These are phyloP conservation scores for Kuschelorhynchus macadamiae DNA, from an alignment of 2,888 invertebrate genomes.

Conservation along the genomic window DNA sequence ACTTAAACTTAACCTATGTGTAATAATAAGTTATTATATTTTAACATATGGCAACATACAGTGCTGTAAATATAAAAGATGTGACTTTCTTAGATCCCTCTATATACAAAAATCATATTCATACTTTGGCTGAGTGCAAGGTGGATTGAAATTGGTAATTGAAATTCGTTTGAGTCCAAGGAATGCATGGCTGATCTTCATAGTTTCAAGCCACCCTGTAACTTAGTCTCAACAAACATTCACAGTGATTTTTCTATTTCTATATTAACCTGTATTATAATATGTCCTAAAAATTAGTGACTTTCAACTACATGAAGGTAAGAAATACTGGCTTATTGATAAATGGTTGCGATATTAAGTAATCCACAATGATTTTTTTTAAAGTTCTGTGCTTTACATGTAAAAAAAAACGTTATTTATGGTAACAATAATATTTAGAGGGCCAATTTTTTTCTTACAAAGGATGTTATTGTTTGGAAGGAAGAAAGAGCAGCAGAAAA, in stretches of 20 bases:
- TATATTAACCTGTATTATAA: slow-evolving; percentile 61
- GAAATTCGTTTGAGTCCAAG: not conserved
- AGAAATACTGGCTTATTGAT: slow-evolving; percentile 66
- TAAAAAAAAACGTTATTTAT: not conserved
- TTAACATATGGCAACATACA: slow-evolving; percentile 62
- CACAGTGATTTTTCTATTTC: slow-evolving; percentile 57
- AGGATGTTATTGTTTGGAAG: not conserved
- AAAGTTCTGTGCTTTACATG: slow-evolving; percentile 10
- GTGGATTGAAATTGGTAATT: not conserved
- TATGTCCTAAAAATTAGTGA: slow-evolving; percentile 68
- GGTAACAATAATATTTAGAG: not conserved
- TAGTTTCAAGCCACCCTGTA: slow-evolving; percentile 28
- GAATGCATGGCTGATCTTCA: too few relatives aligned
- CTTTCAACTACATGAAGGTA: slow-evolving; percentile 62
- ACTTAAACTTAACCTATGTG: slow-evolving; percentile 33
- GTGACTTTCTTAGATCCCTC: slow-evolving; percentile 56
- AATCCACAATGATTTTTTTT: not conserved
- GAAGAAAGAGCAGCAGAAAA: too few relatives aligned
- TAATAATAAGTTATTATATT: slow-evolving; percentile 52
- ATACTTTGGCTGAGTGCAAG: slow-evolving; percentile 6
- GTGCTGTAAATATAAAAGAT: slow-evolving; percentile 57
- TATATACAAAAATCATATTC: slow-evolving; percentile 29
- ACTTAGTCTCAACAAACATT: slow-evolving; percentile 50
- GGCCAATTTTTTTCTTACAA: not conserved
- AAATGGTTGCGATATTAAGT: slow-evolving; percentile 23